These are phyloP conservation scores for Prietella phreatophila DNA, from an alignment of 2,113 vertebrate species.

Conservation along the genomic window DNA sequence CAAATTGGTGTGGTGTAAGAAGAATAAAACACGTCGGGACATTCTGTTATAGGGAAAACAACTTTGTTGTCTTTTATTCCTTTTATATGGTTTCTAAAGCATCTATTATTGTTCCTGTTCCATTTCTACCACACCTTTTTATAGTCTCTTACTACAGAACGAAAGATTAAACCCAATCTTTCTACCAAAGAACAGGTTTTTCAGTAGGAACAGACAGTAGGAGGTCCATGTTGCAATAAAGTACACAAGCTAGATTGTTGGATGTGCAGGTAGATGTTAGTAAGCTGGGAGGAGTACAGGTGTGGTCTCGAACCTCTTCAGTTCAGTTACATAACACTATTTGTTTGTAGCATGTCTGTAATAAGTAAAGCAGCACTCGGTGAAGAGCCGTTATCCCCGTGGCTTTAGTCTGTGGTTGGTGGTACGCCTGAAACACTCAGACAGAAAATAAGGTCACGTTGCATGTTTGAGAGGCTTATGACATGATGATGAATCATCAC, in stretches of 20 bases:
- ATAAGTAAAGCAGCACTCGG: not conserved
- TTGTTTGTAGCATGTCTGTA: not conserved
- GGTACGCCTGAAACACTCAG: conserved; percentile 5
- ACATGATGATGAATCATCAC: conserved; percentile 26
- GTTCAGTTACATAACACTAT: not conserved
- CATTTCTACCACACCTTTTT: not conserved
- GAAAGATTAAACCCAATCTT: not conserved
- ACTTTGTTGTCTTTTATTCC: not conserved
- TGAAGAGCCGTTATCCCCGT: not conserved
- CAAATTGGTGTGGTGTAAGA: not conserved
- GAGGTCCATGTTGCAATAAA: not conserved
- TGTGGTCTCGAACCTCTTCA: not conserved
- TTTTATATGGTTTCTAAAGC: not conserved
- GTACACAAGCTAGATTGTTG: not conserved
- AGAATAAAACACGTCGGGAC: not conserved
- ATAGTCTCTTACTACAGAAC: not conserved
- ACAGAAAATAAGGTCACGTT: too few species aligned
- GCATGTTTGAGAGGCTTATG: not conserved
- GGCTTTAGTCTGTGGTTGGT: conserved; percentile 1
- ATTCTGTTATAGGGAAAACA: not conserved
- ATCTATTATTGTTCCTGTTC: not conserved
- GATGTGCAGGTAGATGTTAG: not conserved
- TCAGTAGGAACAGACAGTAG: not conserved
- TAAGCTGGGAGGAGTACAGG: not conserved
- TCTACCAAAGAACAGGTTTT: not conserved